Conservation (phyloP, 1,140 invertebrate species). For the Episyrphus balteatus region DNA sequence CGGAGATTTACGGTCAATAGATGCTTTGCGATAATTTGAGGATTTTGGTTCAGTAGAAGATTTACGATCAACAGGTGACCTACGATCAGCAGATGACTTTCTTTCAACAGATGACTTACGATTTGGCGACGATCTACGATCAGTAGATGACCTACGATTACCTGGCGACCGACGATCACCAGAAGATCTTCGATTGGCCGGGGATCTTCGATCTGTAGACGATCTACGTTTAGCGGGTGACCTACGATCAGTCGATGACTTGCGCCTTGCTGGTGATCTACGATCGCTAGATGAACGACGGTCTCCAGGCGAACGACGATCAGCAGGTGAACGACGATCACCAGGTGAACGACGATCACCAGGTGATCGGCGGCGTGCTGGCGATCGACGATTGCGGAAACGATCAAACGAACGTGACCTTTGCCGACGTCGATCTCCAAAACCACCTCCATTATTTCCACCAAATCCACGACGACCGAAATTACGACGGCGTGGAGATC, state of each 20-base stretch:
- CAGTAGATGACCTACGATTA: too few relatives aligned
- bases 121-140: too few relatives aligned
- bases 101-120: too few relatives aligned
- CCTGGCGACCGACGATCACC: too few relatives aligned
- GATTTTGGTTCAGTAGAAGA: too few relatives aligned
- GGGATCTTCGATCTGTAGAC: slow-evolving; percentile 4
- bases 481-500: slow-evolving; percentile 7
- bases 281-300: slow-evolving; percentile 18
- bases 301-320: slow-evolving; percentile 15
- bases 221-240: slow-evolving; percentile 2
- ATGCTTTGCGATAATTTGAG: too few relatives aligned
- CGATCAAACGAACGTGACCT: slow-evolving; percentile 18
- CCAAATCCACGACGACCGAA: slow-evolving; percentile 2
- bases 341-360: slow-evolving; percentile 26
- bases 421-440: slow-evolving; percentile 20
- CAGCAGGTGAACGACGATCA: slow-evolving; percentile 14
- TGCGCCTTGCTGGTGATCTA: slow-evolving; percentile 7
- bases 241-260: neutral
- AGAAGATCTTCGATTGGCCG: too few relatives aligned
- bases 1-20: too few relatives aligned
- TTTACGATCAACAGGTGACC: too few relatives aligned
- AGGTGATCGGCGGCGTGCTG: slow-evolving; percentile 17
- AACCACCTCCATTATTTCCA: slow-evolving; percentile 11
- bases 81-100: too few relatives aligned
- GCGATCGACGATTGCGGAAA: slow-evolving; percentile 26